A percentile compares a stretch with the other conserved stretches of the same genome.
Conservation (phyloP, 2,888 invertebrate genomes). For the Eumacrocentrus americanus region DNA sequence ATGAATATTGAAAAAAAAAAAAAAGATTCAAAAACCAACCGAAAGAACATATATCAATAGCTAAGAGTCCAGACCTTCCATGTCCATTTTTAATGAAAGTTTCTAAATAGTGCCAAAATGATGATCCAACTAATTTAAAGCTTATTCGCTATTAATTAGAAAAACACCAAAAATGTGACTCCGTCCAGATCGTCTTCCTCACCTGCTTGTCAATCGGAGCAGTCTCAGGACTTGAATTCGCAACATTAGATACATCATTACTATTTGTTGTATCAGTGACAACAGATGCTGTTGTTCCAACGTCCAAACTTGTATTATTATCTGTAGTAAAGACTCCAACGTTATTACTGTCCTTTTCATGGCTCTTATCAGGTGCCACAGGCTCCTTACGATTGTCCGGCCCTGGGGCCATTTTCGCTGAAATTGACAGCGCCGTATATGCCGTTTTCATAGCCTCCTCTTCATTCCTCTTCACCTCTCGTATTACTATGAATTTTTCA, state of each 20-base stretch:
- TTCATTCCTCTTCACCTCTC: too few species aligned
- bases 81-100: too few species aligned
- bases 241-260: conserved; percentile 5
- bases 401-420: conserved; percentile 76
- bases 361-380: conserved; percentile 66
- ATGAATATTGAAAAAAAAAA: not conserved
- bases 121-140: too few species aligned
- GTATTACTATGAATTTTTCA: too few species aligned
- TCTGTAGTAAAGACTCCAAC: conserved; percentile 25
- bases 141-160: not conserved
- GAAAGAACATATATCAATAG: too few species aligned
- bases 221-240: not conserved
- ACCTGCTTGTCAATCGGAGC: conserved; percentile 23
- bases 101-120: too few species aligned
- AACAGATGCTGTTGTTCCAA: conserved; percentile 35
- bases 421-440: conserved; percentile 48
- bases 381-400: conserved; percentile 76
- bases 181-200: conserved; percentile 7
- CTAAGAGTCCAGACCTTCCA: too few species aligned
- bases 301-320: conserved; percentile 36
- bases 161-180: not conserved
- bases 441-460: conserved; percentile 37
- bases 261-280: conserved; percentile 3
- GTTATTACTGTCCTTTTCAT: conserved; percentile 18
- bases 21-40: not conserved